Base-by-base conservation (phyloP, 1,140 invertebrate species). In the Bilobella aurantiaca region DNA sequence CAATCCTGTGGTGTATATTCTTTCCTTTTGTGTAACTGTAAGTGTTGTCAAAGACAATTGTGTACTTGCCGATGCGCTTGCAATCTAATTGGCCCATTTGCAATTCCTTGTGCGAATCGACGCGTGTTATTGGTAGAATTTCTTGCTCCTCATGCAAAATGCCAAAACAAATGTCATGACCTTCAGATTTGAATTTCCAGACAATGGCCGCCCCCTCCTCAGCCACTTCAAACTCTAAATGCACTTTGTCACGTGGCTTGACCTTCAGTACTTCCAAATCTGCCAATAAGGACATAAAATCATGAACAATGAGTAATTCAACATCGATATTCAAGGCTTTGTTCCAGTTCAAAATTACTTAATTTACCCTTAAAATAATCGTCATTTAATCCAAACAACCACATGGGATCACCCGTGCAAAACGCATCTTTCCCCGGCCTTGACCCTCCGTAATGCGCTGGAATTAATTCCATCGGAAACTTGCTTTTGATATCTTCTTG, bases 131-230 rank as follows among this genome's bases (percentile, higher is more conserved):
- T 42, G 59, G 46, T 1, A 62, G 2, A 21, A 66, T 34, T 27
- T 53, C 47, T n/a, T 3, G 18, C 30, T 18, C 27, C 3, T 62
- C 59, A 25, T 29, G 32, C 5, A 62, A 49, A 21, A 66, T 37
- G n/a, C 58, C 57, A 47, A 66, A 66, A 21, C 46, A 58, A 57
- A 66, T 62, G 25, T 66, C 65, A 47, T 66, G 49, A 30, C 25
- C 32, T 27, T 66, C 58, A 18, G 46, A 23, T 12, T 31, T 29
- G 47, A 62, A 66, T 27, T 46, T 46, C 65, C 65, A 66, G 14
- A 29, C 23, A 1, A 66, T 21, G 14, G 31, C 5, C 3, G 34
- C 30, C 12, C 49, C 25, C 21, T 12, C 23, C 23, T 62, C 23
- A 27, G 14, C 23, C 5, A 62, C 58, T 49, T 31, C 29, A 25